Evolutionary conservation across 2,113 vertebrate species (phyloP).

Genomic region (Apaloderma vittatum): DNA sequence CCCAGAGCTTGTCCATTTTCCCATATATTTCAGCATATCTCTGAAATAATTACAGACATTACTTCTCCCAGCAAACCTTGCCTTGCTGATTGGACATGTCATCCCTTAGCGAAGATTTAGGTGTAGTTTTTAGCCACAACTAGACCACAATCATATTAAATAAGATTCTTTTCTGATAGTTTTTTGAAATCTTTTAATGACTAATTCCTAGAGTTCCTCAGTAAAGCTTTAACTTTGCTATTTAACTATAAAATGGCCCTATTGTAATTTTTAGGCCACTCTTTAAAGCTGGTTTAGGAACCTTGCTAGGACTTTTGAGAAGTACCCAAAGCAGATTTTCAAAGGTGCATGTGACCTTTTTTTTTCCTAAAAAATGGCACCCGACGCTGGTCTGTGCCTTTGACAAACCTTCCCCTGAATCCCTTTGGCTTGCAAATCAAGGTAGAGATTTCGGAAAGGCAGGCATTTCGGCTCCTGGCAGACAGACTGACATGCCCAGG

Average conservation of each 20-base stretch:
- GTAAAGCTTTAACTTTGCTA: neutral
- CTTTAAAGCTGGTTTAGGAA: neutral
- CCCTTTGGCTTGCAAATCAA: neutral
- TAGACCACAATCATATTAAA: neutral
- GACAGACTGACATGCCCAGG: fast-evolving
- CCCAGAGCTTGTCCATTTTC: neutral
- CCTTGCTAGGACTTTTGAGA: neutral
- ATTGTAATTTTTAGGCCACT: neutral
- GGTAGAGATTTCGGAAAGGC: neutral
- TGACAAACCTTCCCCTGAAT: neutral
- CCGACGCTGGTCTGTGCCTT: neutral
- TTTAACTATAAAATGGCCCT: neutral
- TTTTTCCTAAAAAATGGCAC: neutral
- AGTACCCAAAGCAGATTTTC: neutral
- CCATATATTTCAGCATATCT: fast-evolving
- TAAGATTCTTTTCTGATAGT: neutral
- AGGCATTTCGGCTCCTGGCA: neutral
- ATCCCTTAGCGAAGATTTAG: neutral
- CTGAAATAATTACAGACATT: neutral
- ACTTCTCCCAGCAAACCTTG: neutral
- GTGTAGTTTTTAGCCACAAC: neutral
- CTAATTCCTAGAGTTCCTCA: neutral
- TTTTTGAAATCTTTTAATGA: neutral
- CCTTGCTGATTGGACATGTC: neutral
- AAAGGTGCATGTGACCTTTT: neutral